These are phyloP conservation scores for Tridacna gigas DNA, from an alignment of 2,888 invertebrate species.

Conservation along the genomic window DNA sequence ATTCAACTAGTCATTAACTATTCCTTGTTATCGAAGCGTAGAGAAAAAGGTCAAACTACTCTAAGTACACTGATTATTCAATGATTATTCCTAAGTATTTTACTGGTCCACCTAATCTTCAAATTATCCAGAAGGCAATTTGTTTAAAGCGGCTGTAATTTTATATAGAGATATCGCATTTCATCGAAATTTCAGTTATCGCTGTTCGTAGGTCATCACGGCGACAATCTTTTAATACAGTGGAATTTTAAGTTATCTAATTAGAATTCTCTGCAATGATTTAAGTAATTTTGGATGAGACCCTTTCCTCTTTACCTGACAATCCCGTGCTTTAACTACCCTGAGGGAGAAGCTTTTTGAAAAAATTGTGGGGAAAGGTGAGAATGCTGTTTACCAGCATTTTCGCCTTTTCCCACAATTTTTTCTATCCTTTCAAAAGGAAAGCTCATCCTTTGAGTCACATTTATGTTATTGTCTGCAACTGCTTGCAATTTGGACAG, in stretches of 20 bases:
- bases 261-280: not conserved
- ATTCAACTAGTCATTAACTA: too few relatives aligned
- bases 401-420: not conserved
- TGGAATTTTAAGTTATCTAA: not conserved
- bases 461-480: not conserved
- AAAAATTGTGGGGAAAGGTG: not conserved
- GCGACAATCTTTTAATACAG: not conserved
- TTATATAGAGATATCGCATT: not conserved
- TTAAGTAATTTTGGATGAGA: not conserved
- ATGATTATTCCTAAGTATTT: too few relatives aligned
- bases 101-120: too few relatives aligned
- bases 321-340: not conserved
- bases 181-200: not conserved
- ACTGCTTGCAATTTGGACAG: not conserved
- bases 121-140: too few relatives aligned
- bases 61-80: too few relatives aligned
- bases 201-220: not conserved
- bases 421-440: not conserved
- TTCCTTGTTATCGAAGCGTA: too few relatives aligned
- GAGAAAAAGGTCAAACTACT: too few relatives aligned
- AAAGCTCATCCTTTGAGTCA: not conserved
- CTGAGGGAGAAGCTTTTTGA: not conserved
- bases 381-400: not conserved
- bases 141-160: too few relatives aligned
- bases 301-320: not conserved